Evolutionary conservation across 2,113 vertebrate genomes (phyloP).

Genomic region (Oophaga pumilio): DNA sequence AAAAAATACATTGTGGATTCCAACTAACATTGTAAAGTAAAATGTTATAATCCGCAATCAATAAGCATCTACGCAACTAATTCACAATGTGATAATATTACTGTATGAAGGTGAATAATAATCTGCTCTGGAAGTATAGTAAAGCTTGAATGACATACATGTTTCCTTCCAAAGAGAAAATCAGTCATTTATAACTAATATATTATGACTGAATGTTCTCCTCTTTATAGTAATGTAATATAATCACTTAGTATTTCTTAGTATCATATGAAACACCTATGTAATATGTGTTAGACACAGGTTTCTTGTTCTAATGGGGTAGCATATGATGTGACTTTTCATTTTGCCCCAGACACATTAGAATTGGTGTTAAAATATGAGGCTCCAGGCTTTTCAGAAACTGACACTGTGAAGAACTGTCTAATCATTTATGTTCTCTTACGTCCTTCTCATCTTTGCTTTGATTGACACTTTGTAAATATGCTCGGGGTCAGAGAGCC

Average conservation of each 20-base stretch:
- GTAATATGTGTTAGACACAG: constrained; percentile 28
- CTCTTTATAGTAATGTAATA: background rate
- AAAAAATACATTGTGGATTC: too few relatives aligned
- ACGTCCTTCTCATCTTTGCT: constrained; percentile 60
- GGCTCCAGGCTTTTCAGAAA: constrained; percentile 50
- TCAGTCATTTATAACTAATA: background rate
- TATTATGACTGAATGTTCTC: background rate
- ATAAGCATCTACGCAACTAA: too few relatives aligned
- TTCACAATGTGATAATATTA: too few relatives aligned
- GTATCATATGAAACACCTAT: background rate
- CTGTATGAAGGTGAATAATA: background rate
- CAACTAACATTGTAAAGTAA: too few relatives aligned
- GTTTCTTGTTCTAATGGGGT: constrained; percentile 29
- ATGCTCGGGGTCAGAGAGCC: constrained; percentile 49
- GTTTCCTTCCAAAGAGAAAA: background rate
- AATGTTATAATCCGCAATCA: too few relatives aligned
- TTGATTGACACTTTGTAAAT: constrained; percentile 61
- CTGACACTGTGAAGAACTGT: constrained; percentile 54
- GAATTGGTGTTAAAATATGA: constrained; percentile 56
- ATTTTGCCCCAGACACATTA: constrained; percentile 59
- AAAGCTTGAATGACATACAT: background rate
- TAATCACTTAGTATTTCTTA: background rate
- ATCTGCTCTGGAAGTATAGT: background rate
- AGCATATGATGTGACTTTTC: constrained; percentile 59
- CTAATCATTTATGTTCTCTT: constrained; percentile 57